A percentile compares a stretch with the other conserved stretches of the same genome.
Conservation (phyloP, 1,140 invertebrate species). For the Aphis gossypii region DNA sequence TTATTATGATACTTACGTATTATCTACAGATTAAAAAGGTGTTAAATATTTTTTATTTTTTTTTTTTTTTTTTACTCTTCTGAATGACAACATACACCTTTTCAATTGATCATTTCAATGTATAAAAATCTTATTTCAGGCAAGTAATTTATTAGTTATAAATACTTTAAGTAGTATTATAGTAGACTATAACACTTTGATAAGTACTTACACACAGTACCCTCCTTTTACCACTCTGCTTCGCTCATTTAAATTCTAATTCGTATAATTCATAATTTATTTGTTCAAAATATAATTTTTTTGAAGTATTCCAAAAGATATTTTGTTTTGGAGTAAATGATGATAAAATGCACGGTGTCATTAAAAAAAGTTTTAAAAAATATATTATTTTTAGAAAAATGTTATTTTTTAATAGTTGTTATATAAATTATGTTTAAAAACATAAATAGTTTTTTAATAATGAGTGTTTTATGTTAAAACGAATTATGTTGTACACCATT, state of each 20-base stretch:
- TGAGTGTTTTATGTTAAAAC: neutral
- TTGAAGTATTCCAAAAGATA: neutral
- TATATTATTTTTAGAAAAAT: no score
- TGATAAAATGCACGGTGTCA: no score
- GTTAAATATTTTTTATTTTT: no score
- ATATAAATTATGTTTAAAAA: neutral
- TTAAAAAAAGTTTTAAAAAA: no score
- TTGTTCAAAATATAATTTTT: neutral
- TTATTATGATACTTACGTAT: neutral
- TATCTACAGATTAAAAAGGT: neutral
- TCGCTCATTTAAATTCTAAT: neutral
- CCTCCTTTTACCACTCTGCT: neutral
- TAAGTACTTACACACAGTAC: neutral
- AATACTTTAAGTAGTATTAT: no score
- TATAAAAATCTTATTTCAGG: no score
- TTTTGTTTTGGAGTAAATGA: neutral
- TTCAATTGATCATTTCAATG: no score
- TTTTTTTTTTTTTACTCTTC: no score
- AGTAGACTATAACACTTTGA: no score
- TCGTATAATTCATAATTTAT: neutral
- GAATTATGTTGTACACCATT: neutral
- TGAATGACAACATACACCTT: no score
- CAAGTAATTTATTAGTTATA: no score
- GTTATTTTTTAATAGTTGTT: no score
- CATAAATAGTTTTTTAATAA: neutral